Conservation (phyloP, 2,113 vertebrate genomes). For the Myrmecobius fasciatus region DNA sequence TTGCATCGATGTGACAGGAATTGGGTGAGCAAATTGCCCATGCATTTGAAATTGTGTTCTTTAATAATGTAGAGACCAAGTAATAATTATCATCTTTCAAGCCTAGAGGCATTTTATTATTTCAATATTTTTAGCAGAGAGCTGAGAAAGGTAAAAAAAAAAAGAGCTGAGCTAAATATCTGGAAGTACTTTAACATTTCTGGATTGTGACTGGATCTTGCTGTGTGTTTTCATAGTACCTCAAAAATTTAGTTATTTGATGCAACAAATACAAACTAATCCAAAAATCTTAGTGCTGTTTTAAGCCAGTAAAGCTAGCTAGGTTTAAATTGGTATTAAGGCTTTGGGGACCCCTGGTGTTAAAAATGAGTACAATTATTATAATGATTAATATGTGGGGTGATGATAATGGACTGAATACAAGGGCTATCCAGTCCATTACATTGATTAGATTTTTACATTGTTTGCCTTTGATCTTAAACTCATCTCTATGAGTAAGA, state of each 20-base stretch:
- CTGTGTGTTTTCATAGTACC: not conserved
- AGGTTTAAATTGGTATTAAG: not conserved
- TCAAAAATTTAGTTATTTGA: not conserved
- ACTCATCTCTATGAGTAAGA: not conserved
- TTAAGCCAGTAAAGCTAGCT: not conserved
- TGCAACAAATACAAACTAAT: not conserved
- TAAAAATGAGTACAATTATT: not conserved
- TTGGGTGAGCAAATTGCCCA: slow-evolving; percentile 11
- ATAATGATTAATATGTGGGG: not conserved
- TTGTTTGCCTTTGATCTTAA: not conserved
- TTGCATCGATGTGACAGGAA: slow-evolving; percentile 50
- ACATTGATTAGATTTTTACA: not conserved
- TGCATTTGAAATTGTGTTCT: slow-evolving; percentile 4
- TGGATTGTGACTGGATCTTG: not conserved
- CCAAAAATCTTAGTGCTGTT: not conserved
- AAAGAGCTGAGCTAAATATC: slow-evolving; percentile 56
- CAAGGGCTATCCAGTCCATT: not conserved
- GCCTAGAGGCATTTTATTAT: slow-evolving; percentile 20
- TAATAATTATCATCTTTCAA: slow-evolving; percentile 18
- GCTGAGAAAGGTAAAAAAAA: slow-evolving; percentile 33
- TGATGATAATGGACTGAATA: not conserved
- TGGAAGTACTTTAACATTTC: slow-evolving; percentile 42
- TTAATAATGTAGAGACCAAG: slow-evolving; percentile 51
- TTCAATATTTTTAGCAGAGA: slow-evolving; percentile 57
- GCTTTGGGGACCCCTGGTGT: not conserved